Percentiles rank a stretch among this genome's conserved stretches.
phyloP scores from a whole-genome alignment of 2,888 invertebrate genomes.

The Chaetoderma sp. region DNA sequence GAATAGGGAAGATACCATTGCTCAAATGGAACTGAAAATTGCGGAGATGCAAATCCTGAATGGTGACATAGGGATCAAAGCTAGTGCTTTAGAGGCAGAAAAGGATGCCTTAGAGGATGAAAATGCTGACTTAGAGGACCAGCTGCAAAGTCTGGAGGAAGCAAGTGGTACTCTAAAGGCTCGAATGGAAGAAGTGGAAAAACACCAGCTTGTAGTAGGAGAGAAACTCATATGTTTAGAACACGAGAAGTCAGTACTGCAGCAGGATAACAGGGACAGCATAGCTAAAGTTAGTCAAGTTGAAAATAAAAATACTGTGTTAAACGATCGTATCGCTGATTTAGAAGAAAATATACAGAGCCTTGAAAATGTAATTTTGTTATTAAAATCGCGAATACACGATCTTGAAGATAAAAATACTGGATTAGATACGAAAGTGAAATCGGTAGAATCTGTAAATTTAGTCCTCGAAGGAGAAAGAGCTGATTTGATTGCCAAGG shows the following conservation, averaged over 20 bases:
- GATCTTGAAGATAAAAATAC: conserved; percentile 2
- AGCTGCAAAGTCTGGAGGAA: conserved; percentile 11
- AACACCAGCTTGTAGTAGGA: conserved; percentile 8
- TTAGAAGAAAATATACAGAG: conserved; percentile 22
- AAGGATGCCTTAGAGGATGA: conserved; percentile 36
- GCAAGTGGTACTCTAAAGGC: conserved; percentile 13
- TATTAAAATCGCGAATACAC: conserved; percentile 1
- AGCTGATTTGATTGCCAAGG: conserved; percentile 5
- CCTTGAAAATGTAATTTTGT: no score
- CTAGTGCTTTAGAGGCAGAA: no score
- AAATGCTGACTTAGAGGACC: conserved; percentile 30
- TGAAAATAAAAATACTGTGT: conserved; percentile 3
- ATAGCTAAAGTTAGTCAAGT: conserved; percentile 18
- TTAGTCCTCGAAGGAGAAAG: conserved; percentile 14
- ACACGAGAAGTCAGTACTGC: conserved; percentile 2
- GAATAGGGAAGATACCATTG: not conserved
- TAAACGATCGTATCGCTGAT: conserved; percentile 13
- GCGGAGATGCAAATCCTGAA: no score
- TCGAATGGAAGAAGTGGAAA: conserved; percentile 1
- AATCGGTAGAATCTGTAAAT: conserved; percentile 17
- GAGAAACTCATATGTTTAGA: not conserved
- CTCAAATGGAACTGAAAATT: conserved; percentile 13
- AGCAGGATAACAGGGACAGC: conserved; percentile 3
- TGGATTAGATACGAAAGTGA: conserved; percentile 27
- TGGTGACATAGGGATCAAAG: no score